Evolutionary conservation across 2,888 invertebrate species (phyloP), one percentile per base, ranked within the genome.

Genomic region (Perithous albicinctus): DNA sequence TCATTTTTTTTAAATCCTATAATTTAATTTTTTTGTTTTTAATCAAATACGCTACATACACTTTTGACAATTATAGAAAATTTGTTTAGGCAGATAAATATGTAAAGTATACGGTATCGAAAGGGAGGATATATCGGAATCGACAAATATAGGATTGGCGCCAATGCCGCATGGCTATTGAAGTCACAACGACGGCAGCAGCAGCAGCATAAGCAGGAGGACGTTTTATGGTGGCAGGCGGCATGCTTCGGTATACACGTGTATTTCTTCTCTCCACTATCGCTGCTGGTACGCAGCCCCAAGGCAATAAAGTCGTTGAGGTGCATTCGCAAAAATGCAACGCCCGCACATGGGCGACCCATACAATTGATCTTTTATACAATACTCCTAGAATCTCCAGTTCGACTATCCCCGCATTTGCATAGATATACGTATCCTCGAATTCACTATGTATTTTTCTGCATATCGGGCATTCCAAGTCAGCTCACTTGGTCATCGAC

Each of bases 161-260:
- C 7, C 51, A 66, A 35, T n/a, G 74, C 29, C 23, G 59, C 5
- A 18, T 38, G 51, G 54, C 74, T 51, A 79, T 75, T 79, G 74
- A 64, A 66, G 63, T 54, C 54, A 54, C 59, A 38, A 64, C 74
- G 74, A 69, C 43, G 48, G 43, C 29, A n/a, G 4, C 66, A 3
- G n/a, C n/a, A 15, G 70, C 70, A 23, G 54, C 63, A 23, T 20
- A 15, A 43, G 38, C 41, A 0, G 26, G 20, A 43, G 29, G 46
- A 23, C 32, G 29, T 59, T 10, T 29, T n/a, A 29, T 23, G 23
- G 26, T 26, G 12, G 23, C 26, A 26, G 6, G 54, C 26, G 12
- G 26, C 54, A 15, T 29, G 29, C 29, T 26, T 51, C 63, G 26
- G 35, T 56, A 2, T 63, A 41, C 20, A 41, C n/a, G 23, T 63